Conservation (phyloP, 2,888 invertebrate genomes). For the Drosophila monieri region DNA sequence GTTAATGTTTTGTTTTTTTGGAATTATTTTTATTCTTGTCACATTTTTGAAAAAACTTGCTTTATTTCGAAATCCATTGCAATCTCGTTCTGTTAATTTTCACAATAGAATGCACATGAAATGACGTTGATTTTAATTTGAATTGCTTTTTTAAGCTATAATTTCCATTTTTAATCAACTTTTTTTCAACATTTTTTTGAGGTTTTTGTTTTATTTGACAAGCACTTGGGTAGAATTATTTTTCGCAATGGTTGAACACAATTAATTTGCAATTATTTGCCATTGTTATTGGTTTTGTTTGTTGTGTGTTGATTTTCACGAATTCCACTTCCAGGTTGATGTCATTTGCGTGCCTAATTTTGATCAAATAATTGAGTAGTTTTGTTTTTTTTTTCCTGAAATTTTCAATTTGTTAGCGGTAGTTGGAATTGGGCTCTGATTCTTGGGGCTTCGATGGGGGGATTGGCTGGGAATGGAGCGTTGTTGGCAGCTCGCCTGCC, state of each 20-base stretch:
- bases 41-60: constrained; percentile 25
- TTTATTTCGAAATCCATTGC: constrained; percentile 27
- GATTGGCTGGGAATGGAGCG: constrained; percentile 47
- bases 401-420: constrained; percentile 14
- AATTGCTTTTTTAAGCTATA: background rate
- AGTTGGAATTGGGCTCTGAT: constrained; percentile 21
- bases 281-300: constrained; percentile 23
- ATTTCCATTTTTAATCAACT: constrained; percentile 15
- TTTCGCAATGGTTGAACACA: constrained; percentile 50
- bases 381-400: background rate
- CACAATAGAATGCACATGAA: constrained; percentile 24
- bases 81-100: constrained; percentile 1
- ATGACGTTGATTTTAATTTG: constrained; percentile 2
- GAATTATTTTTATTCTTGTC: constrained; percentile 22
- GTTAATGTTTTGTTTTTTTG: constrained; percentile 40
- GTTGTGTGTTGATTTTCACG: constrained; percentile 28
- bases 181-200: background rate
- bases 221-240: constrained; percentile 42
- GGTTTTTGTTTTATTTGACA: constrained; percentile 39
- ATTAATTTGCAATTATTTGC: constrained; percentile 56
- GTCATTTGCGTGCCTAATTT: constrained; percentile 55
- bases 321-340: constrained; percentile 48
- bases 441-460: constrained; percentile 19
- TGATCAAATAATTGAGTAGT: constrained; percentile 9
- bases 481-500: constrained; percentile 77